A percentile compares a stretch with the other conserved stretches of the same genome.
phyloP scores from a whole-genome alignment of 2,113 vertebrate species.

The Pluvialis apricaria region DNA sequence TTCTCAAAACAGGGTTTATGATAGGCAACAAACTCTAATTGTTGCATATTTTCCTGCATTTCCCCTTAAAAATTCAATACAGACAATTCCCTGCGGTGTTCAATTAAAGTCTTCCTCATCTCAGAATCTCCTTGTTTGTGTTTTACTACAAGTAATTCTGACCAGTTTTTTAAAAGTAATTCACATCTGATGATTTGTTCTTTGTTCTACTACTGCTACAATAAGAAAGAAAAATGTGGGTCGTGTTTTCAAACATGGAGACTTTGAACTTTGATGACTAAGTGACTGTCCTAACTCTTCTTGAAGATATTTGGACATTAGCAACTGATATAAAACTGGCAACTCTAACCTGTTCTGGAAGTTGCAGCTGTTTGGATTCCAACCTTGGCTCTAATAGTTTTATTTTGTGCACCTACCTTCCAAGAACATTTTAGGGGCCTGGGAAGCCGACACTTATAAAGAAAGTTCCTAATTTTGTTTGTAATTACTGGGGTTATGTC shows the following conservation, averaged over 20 bases:
- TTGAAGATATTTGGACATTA: background rate
- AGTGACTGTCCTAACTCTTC: background rate
- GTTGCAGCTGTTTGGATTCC: background rate
- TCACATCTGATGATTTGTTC: background rate
- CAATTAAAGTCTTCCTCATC: background rate
- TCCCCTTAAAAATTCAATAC: background rate
- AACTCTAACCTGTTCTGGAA: background rate
- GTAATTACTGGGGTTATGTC: background rate
- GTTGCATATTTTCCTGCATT: background rate
- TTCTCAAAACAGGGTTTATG: background rate
- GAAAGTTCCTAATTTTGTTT: background rate
- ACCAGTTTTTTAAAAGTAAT: background rate
- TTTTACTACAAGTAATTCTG: background rate
- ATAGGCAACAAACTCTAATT: background rate
- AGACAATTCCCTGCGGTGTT: background rate
- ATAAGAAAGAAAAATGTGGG: background rate
- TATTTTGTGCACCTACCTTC: background rate
- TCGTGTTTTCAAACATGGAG: background rate
- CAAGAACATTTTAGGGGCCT: background rate
- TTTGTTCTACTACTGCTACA: background rate
- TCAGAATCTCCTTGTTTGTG: background rate
- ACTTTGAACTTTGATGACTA: background rate
- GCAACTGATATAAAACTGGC: background rate
- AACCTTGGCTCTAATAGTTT: background rate
- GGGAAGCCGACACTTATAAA: background rate